phyloP scores from a whole-genome alignment of 1,140 invertebrate species.

The Phymastichus coffea region DNA sequence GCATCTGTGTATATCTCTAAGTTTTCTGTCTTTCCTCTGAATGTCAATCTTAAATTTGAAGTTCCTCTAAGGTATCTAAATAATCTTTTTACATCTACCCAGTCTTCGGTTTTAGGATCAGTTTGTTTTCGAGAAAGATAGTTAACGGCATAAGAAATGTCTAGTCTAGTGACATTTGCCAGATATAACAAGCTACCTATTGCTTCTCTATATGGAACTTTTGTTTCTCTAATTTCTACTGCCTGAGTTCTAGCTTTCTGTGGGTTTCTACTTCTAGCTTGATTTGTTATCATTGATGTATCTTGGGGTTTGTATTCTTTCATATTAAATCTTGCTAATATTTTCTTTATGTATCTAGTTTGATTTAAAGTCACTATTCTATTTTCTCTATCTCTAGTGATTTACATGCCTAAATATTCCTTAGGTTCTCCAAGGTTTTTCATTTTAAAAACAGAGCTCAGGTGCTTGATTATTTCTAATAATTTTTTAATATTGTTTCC shows the following conservation, averaged over 20 bases:
- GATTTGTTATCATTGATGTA: constrained; percentile 1
- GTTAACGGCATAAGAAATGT: not conserved
- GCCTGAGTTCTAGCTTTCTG: not conserved
- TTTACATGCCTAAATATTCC: not conserved
- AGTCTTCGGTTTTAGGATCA: not conserved
- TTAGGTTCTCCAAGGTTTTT: not conserved
- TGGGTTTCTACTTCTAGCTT: not conserved
- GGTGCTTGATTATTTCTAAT: not conserved
- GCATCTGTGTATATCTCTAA: not conserved
- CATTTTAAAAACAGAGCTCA: not conserved
- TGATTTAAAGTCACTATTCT: not conserved
- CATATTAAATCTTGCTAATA: not conserved
- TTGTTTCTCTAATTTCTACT: not conserved
- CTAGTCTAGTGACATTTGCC: not conserved
- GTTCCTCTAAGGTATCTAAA: not conserved
- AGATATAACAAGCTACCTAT: not conserved
- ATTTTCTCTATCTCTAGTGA: not conserved
- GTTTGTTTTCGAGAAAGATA: not conserved
- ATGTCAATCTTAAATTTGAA: not conserved
- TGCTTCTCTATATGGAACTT: not conserved
- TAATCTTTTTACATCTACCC: not conserved
- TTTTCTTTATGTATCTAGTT: not conserved
- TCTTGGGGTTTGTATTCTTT: not conserved
- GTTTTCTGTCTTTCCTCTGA: not conserved
- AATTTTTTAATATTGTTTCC: not conserved